Percentiles rank a stretch among this genome's conserved stretches.
Evolutionary conservation across 2,797 vertebrate species (phyloP).

Genomic region (Megaceryle alcyon): DNA sequence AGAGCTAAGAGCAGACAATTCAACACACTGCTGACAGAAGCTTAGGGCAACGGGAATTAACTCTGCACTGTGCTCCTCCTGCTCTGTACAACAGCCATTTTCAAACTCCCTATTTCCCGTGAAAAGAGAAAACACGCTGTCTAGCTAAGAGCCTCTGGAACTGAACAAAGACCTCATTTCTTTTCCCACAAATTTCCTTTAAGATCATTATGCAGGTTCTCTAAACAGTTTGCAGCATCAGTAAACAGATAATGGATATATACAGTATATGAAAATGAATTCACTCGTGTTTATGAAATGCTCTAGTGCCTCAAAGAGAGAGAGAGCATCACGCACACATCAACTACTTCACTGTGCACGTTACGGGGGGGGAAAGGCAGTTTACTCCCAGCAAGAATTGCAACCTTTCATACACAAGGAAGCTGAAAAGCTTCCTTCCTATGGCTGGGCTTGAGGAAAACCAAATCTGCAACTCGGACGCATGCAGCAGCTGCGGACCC

Average conservation of each 20-base stretch:
- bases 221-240: background rate
- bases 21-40: background rate
- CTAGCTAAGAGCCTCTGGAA: background rate
- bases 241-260: background rate
- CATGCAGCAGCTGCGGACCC: background rate
- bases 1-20: conserved; percentile 24
- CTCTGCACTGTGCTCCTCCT: background rate
- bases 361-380: background rate
- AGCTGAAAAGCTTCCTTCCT: background rate
- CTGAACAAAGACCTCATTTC: background rate
- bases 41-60: conserved; percentile 14
- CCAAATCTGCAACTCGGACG: background rate
- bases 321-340: background rate
- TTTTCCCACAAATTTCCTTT: background rate
- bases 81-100: background rate
- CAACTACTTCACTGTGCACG: background rate
- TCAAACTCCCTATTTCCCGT: background rate
- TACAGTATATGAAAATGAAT: background rate
- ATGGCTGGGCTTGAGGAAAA: background rate
- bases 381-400: background rate
- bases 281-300: background rate
- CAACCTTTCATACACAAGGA: background rate
- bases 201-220: background rate
- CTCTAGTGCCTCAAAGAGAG: background rate
- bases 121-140: background rate